Conservation (phyloP, 2,888 invertebrate genomes). For the Acrobasis suavella region DNA sequence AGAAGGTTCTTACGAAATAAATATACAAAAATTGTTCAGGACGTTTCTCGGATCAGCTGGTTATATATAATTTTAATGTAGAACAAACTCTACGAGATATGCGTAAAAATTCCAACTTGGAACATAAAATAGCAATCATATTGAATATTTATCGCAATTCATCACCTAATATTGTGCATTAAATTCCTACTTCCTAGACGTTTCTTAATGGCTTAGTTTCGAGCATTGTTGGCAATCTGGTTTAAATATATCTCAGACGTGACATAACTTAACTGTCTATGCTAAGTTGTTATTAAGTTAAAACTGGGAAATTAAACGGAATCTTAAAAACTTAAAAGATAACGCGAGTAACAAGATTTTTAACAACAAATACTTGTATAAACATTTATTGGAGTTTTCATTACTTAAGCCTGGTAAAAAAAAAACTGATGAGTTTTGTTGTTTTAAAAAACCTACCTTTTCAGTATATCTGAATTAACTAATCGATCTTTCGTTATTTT, state of each 20-base stretch:
- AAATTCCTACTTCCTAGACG: conserved; percentile 14
- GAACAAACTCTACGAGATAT: neutral
- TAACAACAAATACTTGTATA: no score
- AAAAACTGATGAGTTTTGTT: no score
- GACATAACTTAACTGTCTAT: conserved; percentile 10
- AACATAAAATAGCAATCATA: neutral
- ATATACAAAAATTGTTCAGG: no score
- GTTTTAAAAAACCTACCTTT: no score
- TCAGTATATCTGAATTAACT: no score
- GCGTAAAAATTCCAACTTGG: neutral
- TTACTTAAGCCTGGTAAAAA: no score
- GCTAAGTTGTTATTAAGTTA: neutral
- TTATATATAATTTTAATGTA: neutral
- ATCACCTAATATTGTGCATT: neutral
- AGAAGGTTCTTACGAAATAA: no score
- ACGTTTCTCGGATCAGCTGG: no score
- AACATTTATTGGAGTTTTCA: no score
- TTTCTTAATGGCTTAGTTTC: conserved; percentile 14
- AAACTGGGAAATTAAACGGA: neutral
- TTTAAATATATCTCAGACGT: conserved; percentile 11
- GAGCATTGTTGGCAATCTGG: conserved; percentile 7
- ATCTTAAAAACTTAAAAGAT: no score
- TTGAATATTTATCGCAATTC: neutral
- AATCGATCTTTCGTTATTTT: no score
- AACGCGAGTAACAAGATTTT: no score